Conservation (phyloP, 2,113 vertebrate genomes). For the Narcine bancroftii region DNA sequence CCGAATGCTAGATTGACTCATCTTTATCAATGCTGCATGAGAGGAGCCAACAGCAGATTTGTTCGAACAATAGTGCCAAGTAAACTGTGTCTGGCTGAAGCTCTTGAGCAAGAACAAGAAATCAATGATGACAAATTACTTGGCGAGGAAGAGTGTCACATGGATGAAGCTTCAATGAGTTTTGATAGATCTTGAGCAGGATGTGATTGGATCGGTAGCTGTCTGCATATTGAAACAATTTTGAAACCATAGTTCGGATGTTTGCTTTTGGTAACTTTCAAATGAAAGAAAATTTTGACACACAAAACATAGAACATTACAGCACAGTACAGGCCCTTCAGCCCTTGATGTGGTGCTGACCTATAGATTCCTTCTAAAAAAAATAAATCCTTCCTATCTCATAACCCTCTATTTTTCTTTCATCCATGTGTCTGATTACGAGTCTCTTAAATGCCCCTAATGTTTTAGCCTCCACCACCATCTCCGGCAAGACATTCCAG, state of each 20-base stretch:
- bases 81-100: too few relatives aligned
- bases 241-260: neutral
- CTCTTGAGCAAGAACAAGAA: neutral
- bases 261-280: neutral
- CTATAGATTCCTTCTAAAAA: too few relatives aligned
- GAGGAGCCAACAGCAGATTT: neutral
- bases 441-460: too few relatives aligned
- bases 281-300: neutral
- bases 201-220: neutral
- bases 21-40: neutral
- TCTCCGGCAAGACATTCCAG: too few relatives aligned
- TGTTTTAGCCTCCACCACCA: too few relatives aligned
- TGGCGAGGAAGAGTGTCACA: neutral
- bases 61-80: neutral
- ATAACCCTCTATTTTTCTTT: too few relatives aligned
- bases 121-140: neutral
- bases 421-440: too few relatives aligned
- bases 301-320: too few relatives aligned
- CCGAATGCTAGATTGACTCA: neutral
- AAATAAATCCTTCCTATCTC: too few relatives aligned
- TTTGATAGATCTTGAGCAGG: neutral
- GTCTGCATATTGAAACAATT: neutral
- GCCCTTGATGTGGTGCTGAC: too few relatives aligned
- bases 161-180: neutral
- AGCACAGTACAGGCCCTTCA: too few relatives aligned